Evolutionary conservation across 30 jellyfish, hydroid and myxozoan genomes (phyloP).

Genomic region (Pseudorhiza aurosa): DNA sequence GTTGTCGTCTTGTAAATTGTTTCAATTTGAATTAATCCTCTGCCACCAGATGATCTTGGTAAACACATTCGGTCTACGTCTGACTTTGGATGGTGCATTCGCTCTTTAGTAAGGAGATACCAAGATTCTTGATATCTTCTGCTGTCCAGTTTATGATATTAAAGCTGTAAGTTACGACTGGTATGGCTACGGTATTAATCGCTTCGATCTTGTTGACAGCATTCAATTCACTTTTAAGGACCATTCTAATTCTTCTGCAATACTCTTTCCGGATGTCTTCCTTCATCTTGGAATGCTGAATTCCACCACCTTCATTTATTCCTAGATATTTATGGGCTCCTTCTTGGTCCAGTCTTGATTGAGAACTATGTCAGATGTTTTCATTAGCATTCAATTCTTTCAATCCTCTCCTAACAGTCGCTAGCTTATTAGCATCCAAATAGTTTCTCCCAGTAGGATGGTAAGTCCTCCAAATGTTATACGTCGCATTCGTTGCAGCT

Average conservation of each 20-base stretch:
- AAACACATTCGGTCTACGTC: slow-evolving; percentile 26
- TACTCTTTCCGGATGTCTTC: slow-evolving; percentile 30
- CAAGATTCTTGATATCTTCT: neutral
- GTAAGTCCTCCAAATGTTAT: neutral
- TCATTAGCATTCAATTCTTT: too few species aligned
- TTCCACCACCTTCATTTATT: slow-evolving; percentile 30
- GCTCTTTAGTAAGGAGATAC: too few species aligned
- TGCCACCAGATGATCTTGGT: slow-evolving; percentile 36
- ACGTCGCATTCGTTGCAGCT: neutral
- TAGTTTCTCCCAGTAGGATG: neutral
- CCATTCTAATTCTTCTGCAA: slow-evolving; percentile 11
- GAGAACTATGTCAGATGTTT: too few species aligned
- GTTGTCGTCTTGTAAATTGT: neutral
- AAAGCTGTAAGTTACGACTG: slow-evolving; percentile 32
- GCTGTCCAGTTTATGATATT: slow-evolving; percentile 20
- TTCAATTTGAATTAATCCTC: slow-evolving; percentile 22
- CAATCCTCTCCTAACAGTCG: neutral
- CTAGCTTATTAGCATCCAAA: neutral
- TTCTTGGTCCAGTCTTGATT: slow-evolving; percentile 33
- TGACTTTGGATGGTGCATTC: slow-evolving; percentile 36
- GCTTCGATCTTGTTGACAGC: slow-evolving; percentile 15
- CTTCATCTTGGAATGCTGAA: slow-evolving; percentile 24
- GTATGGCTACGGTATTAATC: slow-evolving; percentile 16
- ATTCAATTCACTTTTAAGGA: slow-evolving; percentile 1
- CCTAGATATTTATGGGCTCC: slow-evolving; percentile 29